These are phyloP conservation scores for Microlaimidae sp. DNA, from an alignment of 2,888 invertebrate genomes.

Conservation along the genomic window DNA sequence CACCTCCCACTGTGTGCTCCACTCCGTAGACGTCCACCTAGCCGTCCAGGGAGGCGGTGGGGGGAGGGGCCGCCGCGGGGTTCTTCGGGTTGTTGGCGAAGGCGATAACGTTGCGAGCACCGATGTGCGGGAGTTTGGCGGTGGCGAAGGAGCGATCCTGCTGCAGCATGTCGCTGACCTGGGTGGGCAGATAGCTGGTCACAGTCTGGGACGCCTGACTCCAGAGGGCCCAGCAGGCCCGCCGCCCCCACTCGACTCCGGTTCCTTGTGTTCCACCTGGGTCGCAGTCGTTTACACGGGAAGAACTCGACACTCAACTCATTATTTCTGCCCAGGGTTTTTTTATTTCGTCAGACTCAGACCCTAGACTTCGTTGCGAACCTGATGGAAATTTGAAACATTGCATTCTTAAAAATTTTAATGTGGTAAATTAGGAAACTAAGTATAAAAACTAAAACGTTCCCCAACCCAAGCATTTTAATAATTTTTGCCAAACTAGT, in stretches of 20 bases:
- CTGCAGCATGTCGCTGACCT: conserved; percentile 77
- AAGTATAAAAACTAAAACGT: no score
- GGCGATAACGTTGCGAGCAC: conserved; percentile 69
- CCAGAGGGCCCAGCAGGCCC: conserved; percentile 72
- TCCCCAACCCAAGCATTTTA: no score
- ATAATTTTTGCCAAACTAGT: no score
- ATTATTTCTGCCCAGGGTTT: no score
- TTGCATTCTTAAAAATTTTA: no score
- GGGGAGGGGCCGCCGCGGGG: no score
- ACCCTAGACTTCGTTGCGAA: no score
- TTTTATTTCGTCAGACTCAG: no score
- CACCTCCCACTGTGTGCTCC: conserved; percentile 66
- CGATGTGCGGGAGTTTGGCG: conserved; percentile 70
- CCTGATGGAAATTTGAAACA: no score
- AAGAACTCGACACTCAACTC: no score
- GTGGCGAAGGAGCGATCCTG: conserved; percentile 88
- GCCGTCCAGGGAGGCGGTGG: conserved; percentile 82
- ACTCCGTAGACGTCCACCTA: conserved; percentile 80
- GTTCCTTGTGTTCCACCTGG: neutral
- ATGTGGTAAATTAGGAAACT: no score
- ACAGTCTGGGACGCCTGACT: conserved; percentile 66
- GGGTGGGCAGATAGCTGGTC: conserved; percentile 65
- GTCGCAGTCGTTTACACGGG: no score
- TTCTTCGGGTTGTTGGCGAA: conserved; percentile 44
- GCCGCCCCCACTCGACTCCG: neutral